Percentiles rank a stretch among this genome's conserved stretches.
phyloP scores from a whole-genome alignment of 2,797 vertebrate species.

The Enteromius treurensis region DNA sequence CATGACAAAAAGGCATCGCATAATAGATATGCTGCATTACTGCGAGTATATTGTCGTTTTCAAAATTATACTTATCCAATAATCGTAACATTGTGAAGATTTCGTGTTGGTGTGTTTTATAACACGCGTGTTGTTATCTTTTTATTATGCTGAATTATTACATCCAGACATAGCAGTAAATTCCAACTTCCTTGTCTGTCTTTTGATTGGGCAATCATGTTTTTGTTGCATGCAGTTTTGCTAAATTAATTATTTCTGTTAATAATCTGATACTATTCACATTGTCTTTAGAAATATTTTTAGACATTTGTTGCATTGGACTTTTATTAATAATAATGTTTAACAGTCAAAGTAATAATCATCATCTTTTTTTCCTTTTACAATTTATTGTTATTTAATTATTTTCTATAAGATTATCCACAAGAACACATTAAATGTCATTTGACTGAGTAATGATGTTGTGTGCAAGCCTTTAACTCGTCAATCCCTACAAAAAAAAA shows the following conservation, averaged over 20 bases:
- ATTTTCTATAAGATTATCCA: neutral
- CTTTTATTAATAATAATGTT: neutral
- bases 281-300: neutral
- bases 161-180: slow-evolving; percentile 21
- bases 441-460: neutral
- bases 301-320: neutral
- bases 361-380: neutral
- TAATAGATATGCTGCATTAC: slow-evolving; percentile 6
- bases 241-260: too few species aligned
- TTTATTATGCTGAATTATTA: neutral
- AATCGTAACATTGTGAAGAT: neutral
- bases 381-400: neutral
- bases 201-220: neutral
- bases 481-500: neutral
- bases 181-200: neutral
- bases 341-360: neutral
- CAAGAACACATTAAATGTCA: neutral
- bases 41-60: neutral
- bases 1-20: neutral
- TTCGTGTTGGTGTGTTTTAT: neutral
- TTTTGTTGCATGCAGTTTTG: neutral
- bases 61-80: neutral
- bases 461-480: too few species aligned
- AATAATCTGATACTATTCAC: neutral
- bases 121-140: neutral